Evolutionary conservation across 2,113 vertebrate species (phyloP).

Genomic region (Aegotheles bennettii): DNA sequence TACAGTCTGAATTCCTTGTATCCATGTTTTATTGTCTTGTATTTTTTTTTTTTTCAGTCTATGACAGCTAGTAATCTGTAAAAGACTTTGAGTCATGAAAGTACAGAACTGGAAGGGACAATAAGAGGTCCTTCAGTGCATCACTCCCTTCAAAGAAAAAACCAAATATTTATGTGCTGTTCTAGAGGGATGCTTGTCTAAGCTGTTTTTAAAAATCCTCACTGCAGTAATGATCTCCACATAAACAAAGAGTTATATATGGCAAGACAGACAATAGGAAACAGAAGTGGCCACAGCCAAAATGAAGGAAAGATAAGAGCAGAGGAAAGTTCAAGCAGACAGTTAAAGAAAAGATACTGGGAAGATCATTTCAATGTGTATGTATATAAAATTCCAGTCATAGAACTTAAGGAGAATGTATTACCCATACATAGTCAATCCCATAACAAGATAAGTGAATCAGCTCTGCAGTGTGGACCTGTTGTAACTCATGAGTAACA

Average conservation of each 20-base stretch:
- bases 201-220: not conserved
- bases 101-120: not conserved
- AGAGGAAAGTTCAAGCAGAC: not conserved
- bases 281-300: not conserved
- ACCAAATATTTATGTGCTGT: slow-evolving; percentile 3
- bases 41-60: not conserved
- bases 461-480: not conserved
- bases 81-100: not conserved
- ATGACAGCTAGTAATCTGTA: not conserved
- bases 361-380: not conserved
- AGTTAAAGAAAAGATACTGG: not conserved
- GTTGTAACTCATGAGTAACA: not conserved
- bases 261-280: not conserved
- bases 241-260: slow-evolving; percentile 14
- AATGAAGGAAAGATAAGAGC: not conserved
- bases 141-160: not conserved
- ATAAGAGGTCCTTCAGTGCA: not conserved
- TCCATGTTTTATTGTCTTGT: not conserved
- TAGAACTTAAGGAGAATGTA: not conserved
- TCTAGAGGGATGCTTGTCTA: not conserved
- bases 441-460: not conserved
- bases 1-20: not conserved
- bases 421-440: not conserved
- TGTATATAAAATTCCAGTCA: not conserved
- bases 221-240: not conserved